Base-by-base conservation (phyloP, 1,140 invertebrate species). In the Danaus melanippus region DNA sequence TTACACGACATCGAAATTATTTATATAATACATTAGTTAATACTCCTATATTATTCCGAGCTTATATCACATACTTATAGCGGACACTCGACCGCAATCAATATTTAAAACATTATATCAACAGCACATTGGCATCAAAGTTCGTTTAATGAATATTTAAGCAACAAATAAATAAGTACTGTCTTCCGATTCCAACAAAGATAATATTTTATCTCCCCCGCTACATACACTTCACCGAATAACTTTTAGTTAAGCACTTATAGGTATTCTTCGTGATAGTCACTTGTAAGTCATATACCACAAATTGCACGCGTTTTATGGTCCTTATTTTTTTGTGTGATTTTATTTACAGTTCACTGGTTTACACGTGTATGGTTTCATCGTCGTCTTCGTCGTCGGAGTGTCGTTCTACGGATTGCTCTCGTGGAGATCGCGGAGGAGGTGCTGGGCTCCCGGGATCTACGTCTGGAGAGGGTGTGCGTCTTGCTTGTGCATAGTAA, bases 361-460 rank as follows among this genome's bases (percentile, higher is more conserved):
- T 52, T 79, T 84, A 86, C 39, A 86, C 83, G 56, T 86, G 83
- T 56, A 86, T 86, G 10, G 83, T 68, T 74, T 86, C 83, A 42
- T 86, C 83, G 49, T 86, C 83, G 32, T 86, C 83, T 44, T 86
- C 83, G 43, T 84, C 83, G 39, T 86, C 83, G 8, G 78, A 67
- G 49, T 71, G 81, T 62, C 74, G 61, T 61, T 84, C 79, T 9
- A 75, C 8, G 39, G 77, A 79, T 49, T 79, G 69, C 54, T 82
- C 74, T 63, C 79, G 49, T 9, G 89, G 87, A 2, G 89, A 85
- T 64, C 88, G 69, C 53, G 79, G 67, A 51, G 86, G 66, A 59
- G 90, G 89, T 56, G 90, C 90, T 2, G 91, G 91, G 56, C 91
- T 90, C 9, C 92, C 90, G 2, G 92, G 89, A 72, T 88, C 88